A percentile compares a stretch with the other conserved stretches of the same genome.
Conservation (phyloP, 1,140 invertebrate species). For the Thaumatotibia leucotreta region DNA sequence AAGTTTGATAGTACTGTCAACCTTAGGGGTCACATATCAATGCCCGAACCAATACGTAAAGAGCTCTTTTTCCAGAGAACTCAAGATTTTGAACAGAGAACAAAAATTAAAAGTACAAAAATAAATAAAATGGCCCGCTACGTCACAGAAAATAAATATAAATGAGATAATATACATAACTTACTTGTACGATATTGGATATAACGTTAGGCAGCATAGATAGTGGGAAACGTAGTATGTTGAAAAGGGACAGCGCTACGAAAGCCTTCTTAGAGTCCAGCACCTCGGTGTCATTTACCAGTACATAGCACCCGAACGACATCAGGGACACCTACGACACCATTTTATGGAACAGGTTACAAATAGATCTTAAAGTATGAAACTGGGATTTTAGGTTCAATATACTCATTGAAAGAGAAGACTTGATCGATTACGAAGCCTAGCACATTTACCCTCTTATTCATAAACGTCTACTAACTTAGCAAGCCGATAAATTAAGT, state of each 20-base stretch:
- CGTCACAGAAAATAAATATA: conserved; percentile 16
- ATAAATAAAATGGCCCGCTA: too few relatives aligned
- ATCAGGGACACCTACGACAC: conserved; percentile 88
- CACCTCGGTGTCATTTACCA: conserved; percentile 87
- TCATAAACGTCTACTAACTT: too few relatives aligned
- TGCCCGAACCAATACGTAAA: background rate
- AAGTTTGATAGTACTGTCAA: conserved; percentile 10
- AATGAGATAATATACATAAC: conserved; percentile 41
- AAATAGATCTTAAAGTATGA: conserved; percentile 3
- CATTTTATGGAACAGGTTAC: conserved; percentile 43
- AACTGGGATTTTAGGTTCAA: background rate
- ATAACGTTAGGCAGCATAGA: conserved; percentile 94
- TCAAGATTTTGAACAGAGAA: too few relatives aligned
- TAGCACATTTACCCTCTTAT: too few relatives aligned
- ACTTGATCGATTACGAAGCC: too few relatives aligned
- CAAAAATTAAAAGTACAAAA: too few relatives aligned
- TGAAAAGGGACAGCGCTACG: conserved; percentile 98
- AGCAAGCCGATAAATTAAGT: too few relatives aligned
- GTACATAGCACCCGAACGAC: conserved; percentile 93
- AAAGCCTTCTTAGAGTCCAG: conserved; percentile 95
- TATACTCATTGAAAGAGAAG: background rate
- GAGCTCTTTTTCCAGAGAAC: too few relatives aligned
- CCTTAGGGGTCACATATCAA: conserved; percentile 9
- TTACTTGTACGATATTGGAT: conserved; percentile 92
- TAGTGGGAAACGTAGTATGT: conserved; percentile 96